Evolutionary conservation across 1,140 invertebrate species (phyloP), one percentile per base, ranked within the genome.

Genomic region (Drosophila aff.): DNA sequence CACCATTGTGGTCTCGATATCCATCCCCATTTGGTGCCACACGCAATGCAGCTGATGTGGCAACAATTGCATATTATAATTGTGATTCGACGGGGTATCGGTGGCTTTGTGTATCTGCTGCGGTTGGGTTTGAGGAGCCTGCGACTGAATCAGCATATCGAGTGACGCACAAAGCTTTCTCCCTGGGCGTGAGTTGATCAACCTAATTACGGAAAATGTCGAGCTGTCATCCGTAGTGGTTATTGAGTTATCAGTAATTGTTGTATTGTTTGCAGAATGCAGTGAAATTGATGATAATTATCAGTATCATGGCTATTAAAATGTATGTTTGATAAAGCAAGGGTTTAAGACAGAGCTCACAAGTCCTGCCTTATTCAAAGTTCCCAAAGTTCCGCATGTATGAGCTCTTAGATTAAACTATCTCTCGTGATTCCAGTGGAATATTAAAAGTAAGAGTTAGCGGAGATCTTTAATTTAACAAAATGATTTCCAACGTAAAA

Each of bases 71-170:
- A 31, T 38, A 46, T 16, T 18, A 69, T 71, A 71, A 71, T 68
- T 57, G 64, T 71, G 67, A 57, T 57, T 67, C 49, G 28, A 15
- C 7, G 28, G 38, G 28, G 15, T 38, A 38, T 23, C 52, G 31
- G 33, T 49, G 15, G 16, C 46, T 7, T 33, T 47, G 31, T 46
- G 36, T 43, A 23, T 21, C 38, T 71, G 67, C 49, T 71, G 67
- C 49, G 67, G 67, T 66, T 21, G 47, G 15, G 16, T 46, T 9
- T 36, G 66, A 69, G 38, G 62, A 53, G 63, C 49, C 67, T 55
- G 64, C 64, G 9, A 71, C 67, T 55, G 67, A 68, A 68, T 71
- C 49, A 68, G 63, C 63, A 71, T 68, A 71, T 71, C 23, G 50
- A 26, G 47, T 57, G 67, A 68, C 41, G 63, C 67, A 57, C 36